These are phyloP conservation scores for Drosophila siamana DNA, from an alignment of 2,888 invertebrate species.

Conservation along the genomic window DNA sequence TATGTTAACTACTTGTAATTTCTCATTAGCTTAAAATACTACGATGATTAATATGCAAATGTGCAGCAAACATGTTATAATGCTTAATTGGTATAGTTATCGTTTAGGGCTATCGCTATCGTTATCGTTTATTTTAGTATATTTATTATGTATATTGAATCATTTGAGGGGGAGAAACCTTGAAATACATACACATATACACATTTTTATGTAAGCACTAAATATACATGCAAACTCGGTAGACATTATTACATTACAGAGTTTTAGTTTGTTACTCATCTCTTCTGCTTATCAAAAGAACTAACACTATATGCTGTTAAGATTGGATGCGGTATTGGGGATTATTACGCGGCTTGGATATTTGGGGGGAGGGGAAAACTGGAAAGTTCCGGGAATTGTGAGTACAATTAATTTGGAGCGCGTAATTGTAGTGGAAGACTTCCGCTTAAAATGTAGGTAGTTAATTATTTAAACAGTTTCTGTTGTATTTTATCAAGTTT, in stretches of 20 bases:
- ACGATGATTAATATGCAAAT: conserved; percentile 57
- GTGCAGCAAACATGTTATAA: conserved; percentile 41
- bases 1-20: conserved; percentile 50
- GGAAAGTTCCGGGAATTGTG: conserved; percentile 21
- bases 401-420: conserved; percentile 54
- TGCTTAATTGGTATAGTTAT: conserved; percentile 25
- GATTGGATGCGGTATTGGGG: conserved; percentile 12
- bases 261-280: conserved; percentile 17
- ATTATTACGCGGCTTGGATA: conserved; percentile 38
- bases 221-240: conserved; percentile 28
- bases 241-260: conserved; percentile 46
- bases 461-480: conserved; percentile 56
- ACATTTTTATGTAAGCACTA: conserved; percentile 45
- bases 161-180: conserved; percentile 66
- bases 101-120: conserved; percentile 25
- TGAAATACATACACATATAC: conserved; percentile 69
- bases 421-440: conserved; percentile 85
- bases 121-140: conserved; percentile 24
- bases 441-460: conserved; percentile 83
- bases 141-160: conserved; percentile 40
- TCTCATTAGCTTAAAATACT: conserved; percentile 30
- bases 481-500: conserved; percentile 48
- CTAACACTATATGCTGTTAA: conserved; percentile 38
- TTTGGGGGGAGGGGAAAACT: conserved; percentile 8
- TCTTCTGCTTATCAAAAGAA: conserved; percentile 41